phyloP scores from a whole-genome alignment of 1,140 invertebrate species.

The Pygmarrhopalites habei region DNA sequence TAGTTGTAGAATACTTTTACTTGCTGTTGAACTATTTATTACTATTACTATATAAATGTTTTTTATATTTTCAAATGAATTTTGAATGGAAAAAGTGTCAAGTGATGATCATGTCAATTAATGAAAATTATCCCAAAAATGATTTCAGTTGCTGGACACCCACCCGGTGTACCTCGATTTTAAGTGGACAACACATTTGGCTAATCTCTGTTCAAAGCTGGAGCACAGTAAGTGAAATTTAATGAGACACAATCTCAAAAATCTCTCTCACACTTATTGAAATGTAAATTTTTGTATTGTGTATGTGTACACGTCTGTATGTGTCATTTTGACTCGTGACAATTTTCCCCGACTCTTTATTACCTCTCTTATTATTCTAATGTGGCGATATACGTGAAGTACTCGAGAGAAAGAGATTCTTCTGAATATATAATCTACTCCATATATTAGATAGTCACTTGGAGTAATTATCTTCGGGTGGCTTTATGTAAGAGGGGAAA shows the following conservation, averaged over 20 bases:
- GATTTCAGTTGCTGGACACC: slow-evolving; percentile 99
- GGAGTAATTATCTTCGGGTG: no score
- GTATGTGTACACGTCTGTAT: background rate
- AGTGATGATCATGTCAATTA: no score
- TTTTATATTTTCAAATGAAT: no score
- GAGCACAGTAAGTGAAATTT: slow-evolving; percentile 26
- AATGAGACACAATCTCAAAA: background rate
- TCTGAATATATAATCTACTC: no score
- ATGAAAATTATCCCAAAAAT: no score
- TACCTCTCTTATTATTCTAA: background rate
- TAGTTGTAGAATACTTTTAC: no score
- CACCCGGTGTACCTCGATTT: slow-evolving; percentile 84
- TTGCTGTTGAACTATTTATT: no score
- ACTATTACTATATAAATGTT: no score
- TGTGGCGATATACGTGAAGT: background rate
- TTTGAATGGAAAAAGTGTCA: no score
- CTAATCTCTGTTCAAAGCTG: slow-evolving; percentile 22
- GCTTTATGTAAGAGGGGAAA: no score
- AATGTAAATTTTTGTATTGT: background rate
- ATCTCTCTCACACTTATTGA: background rate
- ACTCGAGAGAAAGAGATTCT: background rate
- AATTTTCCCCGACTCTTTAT: background rate
- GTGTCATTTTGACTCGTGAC: background rate
- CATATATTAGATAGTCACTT: no score
- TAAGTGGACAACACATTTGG: slow-evolving; percentile 23